Conservation (phyloP, 2,113 vertebrate genomes). For the Hemiscyllium ocellatum region DNA sequence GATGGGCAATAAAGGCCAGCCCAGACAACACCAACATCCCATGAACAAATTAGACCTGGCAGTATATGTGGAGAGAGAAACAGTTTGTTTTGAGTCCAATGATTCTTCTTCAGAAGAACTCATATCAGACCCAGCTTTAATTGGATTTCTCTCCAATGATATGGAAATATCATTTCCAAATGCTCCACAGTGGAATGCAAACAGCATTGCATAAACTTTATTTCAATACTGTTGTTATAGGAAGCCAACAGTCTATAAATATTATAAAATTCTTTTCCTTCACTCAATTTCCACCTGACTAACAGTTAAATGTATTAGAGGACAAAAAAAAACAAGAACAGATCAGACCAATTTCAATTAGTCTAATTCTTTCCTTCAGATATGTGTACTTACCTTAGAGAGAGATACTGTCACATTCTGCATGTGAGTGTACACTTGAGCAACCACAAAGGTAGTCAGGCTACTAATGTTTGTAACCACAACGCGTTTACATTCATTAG, state of each 20-base stretch:
- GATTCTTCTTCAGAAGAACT: too few relatives aligned
- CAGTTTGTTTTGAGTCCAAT: too few relatives aligned
- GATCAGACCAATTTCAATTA: neutral
- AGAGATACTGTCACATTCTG: slow-evolving; percentile 38
- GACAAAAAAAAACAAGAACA: neutral
- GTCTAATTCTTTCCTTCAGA: neutral
- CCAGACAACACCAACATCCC: too few relatives aligned
- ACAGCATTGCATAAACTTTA: neutral
- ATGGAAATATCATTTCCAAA: neutral
- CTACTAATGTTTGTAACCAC: neutral
- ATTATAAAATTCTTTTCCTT: neutral
- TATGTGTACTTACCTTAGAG: slow-evolving; percentile 22
- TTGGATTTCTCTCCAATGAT: too few relatives aligned
- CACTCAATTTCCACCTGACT: neutral
- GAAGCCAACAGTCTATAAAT: neutral
- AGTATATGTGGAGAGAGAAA: too few relatives aligned
- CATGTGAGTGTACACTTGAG: slow-evolving; percentile 29
- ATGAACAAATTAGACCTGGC: too few relatives aligned
- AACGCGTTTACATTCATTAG: slow-evolving; percentile 1
- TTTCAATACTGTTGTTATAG: neutral
- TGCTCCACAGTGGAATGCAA: neutral
- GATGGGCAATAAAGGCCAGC: too few relatives aligned
- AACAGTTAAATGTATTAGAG: neutral
- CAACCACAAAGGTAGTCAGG: slow-evolving; percentile 8
- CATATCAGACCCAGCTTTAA: too few relatives aligned